Evolutionary conservation across 2,888 invertebrate genomes (phyloP).

Genomic region (Cheilosia grossa): DNA sequence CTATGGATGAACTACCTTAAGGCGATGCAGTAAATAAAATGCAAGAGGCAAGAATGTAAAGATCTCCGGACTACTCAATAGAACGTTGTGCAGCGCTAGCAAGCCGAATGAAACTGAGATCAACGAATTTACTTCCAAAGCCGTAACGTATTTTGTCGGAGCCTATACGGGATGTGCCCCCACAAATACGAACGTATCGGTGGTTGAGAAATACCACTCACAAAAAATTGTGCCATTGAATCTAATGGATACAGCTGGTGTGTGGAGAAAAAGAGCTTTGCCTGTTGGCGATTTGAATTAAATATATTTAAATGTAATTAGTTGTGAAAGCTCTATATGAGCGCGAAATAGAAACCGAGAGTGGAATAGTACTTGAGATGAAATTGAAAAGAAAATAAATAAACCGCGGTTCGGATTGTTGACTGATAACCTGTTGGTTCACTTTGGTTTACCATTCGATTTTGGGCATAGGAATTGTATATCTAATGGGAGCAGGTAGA

Average conservation of each 20-base stretch:
- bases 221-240: constrained; percentile 26
- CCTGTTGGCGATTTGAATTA: constrained; percentile 47
- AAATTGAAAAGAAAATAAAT: not conserved
- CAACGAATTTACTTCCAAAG: constrained; percentile 64
- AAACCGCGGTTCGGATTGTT: not conserved
- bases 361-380: constrained; percentile 10
- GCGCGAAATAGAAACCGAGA: constrained; percentile 33
- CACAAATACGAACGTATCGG: constrained; percentile 30
- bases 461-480: not conserved
- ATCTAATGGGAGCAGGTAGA: not conserved
- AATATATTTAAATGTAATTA: constrained; percentile 56
- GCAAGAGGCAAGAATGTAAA: constrained; percentile 32
- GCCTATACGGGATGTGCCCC: constrained; percentile 27
- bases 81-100: constrained; percentile 57
- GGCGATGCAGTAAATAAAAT: constrained; percentile 47
- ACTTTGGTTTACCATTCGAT: constrained; percentile 1
- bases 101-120: constrained; percentile 68
- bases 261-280: constrained; percentile 52
- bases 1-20: constrained; percentile 49
- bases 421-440: constrained; percentile 37
- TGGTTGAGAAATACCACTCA: constrained; percentile 21
- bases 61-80: constrained; percentile 22
- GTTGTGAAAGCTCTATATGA: constrained; percentile 36
- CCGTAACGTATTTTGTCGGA: constrained; percentile 22
- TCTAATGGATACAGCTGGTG: constrained; percentile 37